These are phyloP conservation scores for Hedya salicella DNA, from an alignment of 2,888 invertebrate species.

Conservation along the genomic window DNA sequence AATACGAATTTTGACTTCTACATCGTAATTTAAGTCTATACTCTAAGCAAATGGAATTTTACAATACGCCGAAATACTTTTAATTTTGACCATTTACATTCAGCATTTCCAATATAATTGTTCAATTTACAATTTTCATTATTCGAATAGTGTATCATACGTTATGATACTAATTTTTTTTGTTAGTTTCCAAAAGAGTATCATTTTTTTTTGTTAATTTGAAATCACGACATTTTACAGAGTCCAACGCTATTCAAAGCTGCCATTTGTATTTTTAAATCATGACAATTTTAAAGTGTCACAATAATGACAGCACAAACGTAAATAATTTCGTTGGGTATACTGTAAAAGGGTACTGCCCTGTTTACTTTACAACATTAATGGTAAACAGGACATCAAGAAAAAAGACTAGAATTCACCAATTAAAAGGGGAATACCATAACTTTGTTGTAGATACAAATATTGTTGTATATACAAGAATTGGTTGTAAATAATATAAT, in stretches of 20 bases:
- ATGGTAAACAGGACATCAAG: constrained; percentile 26
- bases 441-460: constrained; percentile 34
- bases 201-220: constrained; percentile 44
- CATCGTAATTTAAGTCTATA: constrained; percentile 66
- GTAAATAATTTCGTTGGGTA: constrained; percentile 20
- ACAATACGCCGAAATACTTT: constrained; percentile 77
- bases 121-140: constrained; percentile 55
- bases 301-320: constrained; percentile 22
- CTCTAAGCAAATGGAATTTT: constrained; percentile 75
- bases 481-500: constrained; percentile 25
- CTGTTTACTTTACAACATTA: constrained; percentile 15
- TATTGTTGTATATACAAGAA: constrained; percentile 27
- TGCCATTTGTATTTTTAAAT: constrained; percentile 19
- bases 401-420: constrained; percentile 81
- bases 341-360: constrained; percentile 4
- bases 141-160: constrained; percentile 56
- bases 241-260: constrained; percentile 30
- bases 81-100: constrained; percentile 67
- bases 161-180: constrained; percentile 47
- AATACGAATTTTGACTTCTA: constrained; percentile 80
- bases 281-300: constrained; percentile 10
- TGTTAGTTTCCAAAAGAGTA: constrained; percentile 46
- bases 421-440: constrained; percentile 55
- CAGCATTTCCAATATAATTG: constrained; percentile 53
- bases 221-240: constrained; percentile 53